These are phyloP conservation scores for Hoplostethus atlanticus DNA, from an alignment of 2,797 vertebrate genomes.

Conservation along the genomic window DNA sequence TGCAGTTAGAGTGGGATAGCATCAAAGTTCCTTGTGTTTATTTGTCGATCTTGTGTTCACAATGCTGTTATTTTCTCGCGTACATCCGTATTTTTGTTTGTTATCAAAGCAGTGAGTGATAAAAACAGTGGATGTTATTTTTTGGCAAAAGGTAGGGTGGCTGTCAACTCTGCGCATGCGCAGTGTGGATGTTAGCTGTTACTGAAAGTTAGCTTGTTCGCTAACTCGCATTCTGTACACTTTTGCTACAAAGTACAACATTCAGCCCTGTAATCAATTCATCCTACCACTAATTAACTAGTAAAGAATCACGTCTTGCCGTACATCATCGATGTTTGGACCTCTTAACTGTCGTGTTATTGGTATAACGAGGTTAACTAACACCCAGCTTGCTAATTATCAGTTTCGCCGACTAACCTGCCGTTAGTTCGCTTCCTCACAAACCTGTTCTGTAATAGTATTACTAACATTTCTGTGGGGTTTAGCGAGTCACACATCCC, in stretches of 20 bases:
- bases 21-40: background rate
- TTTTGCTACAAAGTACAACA: constrained; percentile 13
- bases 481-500: background rate
- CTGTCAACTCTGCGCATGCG: constrained; percentile 77
- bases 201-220: constrained; percentile 14
- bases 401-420: background rate
- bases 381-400: background rate
- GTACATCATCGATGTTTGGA: accelerated
- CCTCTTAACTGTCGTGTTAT: background rate
- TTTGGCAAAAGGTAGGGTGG: constrained; percentile 57
- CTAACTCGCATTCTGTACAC: constrained; percentile 64
- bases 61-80: accelerated
- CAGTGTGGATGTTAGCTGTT: constrained; percentile 27
- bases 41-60: background rate
- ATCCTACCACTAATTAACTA: too few relatives aligned
- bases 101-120: constrained; percentile 24
- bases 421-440: constrained; percentile 28
- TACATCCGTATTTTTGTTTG: background rate
- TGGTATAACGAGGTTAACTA: too few relatives aligned
- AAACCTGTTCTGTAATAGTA: background rate
- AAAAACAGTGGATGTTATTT: constrained; percentile 64
- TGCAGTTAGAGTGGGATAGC: constrained; percentile 5
- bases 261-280: accelerated
- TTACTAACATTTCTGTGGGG: too few relatives aligned
- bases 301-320: too few relatives aligned